Evolutionary conservation across 1,140 invertebrate genomes (phyloP).

Genomic region (Aphelenchoides fujianensis): DNA sequence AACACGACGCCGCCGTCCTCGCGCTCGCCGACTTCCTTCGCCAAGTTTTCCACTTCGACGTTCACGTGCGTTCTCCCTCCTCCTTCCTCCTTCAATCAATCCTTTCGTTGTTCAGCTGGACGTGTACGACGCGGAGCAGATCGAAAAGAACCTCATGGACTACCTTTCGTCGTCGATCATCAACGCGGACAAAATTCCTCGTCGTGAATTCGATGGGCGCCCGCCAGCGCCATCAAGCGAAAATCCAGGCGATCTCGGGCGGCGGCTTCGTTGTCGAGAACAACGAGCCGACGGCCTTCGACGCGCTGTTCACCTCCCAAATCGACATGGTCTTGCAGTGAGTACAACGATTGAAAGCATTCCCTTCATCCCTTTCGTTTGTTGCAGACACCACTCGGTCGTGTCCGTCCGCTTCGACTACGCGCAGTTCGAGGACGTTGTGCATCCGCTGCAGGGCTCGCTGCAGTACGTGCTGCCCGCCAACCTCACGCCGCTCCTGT

Average conservation of each 20-base stretch:
- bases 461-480: slow-evolving; percentile 58
- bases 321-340: slow-evolving; percentile 59
- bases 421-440: slow-evolving; percentile 36
- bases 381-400: slow-evolving; percentile 53
- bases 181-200: slow-evolving; percentile 58
- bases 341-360: too few relatives aligned
- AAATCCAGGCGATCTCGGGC: slow-evolving; percentile 32
- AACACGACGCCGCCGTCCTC: slow-evolving; percentile 57
- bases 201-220: slow-evolving; percentile 58
- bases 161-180: slow-evolving; percentile 57
- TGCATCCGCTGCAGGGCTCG: slow-evolving; percentile 46
- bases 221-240: slow-evolving; percentile 47
- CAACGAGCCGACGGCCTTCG: slow-evolving; percentile 36
- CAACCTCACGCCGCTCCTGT: slow-evolving; percentile 48
- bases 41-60: slow-evolving; percentile 52
- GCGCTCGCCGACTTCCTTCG: slow-evolving; percentile 56
- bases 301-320: slow-evolving; percentile 48
- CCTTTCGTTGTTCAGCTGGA: slow-evolving; percentile 52
- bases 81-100: not conserved
- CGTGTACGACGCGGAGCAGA: slow-evolving; percentile 50
- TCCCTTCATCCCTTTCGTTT: not conserved
- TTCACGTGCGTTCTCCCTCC: slow-evolving; percentile 49
- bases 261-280: slow-evolving; percentile 38
- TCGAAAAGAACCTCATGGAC: slow-evolving; percentile 55
- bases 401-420: slow-evolving; percentile 56